A percentile compares a stretch with the other conserved stretches of the same genome.
Conservation (phyloP, 30 jellyfish, hydroid and myxozoan genomes). For the Clytia hemisphaerica region DNA sequence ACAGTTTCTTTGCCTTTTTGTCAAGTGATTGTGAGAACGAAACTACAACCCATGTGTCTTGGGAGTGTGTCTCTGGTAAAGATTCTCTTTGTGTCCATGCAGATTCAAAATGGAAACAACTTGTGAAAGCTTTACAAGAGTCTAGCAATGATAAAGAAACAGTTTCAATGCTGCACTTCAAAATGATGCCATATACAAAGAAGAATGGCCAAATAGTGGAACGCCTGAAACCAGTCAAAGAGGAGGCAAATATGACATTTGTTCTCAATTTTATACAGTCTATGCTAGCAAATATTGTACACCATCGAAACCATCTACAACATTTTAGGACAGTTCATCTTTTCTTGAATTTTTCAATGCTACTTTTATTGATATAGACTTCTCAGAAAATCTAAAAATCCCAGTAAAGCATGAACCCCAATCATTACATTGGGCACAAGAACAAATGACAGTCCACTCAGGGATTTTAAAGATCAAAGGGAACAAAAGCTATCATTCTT, state of each 20-base stretch:
- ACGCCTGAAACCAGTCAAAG: background rate
- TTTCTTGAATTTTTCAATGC: constrained; percentile 5
- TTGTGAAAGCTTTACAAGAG: no score
- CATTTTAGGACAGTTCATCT: background rate
- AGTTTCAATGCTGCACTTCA: no score
- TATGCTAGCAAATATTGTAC: background rate
- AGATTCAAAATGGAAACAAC: no score
- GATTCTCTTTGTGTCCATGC: no score
- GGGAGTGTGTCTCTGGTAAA: no score
- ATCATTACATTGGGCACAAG: constrained; percentile 1
- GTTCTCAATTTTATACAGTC: background rate
- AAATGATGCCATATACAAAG: no score
- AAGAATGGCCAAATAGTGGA: background rate
- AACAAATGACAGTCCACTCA: constrained; percentile 19
- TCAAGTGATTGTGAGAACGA: no score
- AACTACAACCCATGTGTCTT: no score
- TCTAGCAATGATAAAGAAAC: no score
- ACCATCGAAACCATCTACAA: constrained; percentile 13
- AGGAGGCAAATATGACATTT: background rate
- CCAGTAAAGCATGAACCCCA: constrained; percentile 2
- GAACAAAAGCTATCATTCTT: constrained; percentile 4
- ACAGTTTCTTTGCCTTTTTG: no score
- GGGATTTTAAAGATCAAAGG: constrained; percentile 3
- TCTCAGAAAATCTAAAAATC: constrained; percentile 11
- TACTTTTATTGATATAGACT: constrained; percentile 1